Evolutionary conservation across 2,888 invertebrate species (phyloP).

Genomic region (Heliconius ismenius): DNA sequence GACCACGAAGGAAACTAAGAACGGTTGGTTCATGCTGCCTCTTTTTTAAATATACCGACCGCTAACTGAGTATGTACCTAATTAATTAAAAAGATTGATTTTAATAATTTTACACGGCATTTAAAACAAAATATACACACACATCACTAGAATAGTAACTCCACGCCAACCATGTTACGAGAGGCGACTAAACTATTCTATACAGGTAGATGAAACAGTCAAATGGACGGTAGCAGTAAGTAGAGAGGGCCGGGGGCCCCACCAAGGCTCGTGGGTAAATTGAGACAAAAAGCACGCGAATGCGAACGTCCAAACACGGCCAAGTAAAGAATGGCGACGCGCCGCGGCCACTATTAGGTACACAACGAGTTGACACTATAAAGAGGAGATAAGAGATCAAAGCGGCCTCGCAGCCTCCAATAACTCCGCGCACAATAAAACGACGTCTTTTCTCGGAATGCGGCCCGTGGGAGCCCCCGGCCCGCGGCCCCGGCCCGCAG

Average conservation of each 20-base stretch:
- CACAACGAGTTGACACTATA: conserved; percentile 51
- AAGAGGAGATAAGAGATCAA: conserved; percentile 50
- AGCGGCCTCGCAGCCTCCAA: conserved; percentile 41
- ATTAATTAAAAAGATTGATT: too few species aligned
- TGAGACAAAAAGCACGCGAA: conserved; percentile 27
- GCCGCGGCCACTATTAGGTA: conserved; percentile 47
- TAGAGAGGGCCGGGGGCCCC: background rate
- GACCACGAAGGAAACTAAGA: too few species aligned
- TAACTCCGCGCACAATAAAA: conserved; percentile 48
- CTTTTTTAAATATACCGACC: too few species aligned
- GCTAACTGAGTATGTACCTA: too few species aligned
- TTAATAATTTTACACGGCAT: too few species aligned
- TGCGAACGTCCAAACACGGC: background rate
- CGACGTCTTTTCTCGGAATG: conserved; percentile 50
- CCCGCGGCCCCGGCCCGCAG: background rate
- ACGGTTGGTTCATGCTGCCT: too few species aligned
- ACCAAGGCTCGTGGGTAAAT: conserved; percentile 30
- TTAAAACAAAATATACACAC: too few species aligned
- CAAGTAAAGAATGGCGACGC: conserved; percentile 38
- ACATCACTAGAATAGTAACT: too few species aligned
- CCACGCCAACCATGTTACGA: too few species aligned
- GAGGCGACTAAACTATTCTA: too few species aligned
- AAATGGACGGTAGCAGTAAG: background rate
- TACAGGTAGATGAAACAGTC: background rate
- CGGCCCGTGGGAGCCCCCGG: conserved; percentile 49